Evolutionary conservation across 2,797 vertebrate genomes (phyloP).

Genomic region (Trachops cirrhosus): DNA sequence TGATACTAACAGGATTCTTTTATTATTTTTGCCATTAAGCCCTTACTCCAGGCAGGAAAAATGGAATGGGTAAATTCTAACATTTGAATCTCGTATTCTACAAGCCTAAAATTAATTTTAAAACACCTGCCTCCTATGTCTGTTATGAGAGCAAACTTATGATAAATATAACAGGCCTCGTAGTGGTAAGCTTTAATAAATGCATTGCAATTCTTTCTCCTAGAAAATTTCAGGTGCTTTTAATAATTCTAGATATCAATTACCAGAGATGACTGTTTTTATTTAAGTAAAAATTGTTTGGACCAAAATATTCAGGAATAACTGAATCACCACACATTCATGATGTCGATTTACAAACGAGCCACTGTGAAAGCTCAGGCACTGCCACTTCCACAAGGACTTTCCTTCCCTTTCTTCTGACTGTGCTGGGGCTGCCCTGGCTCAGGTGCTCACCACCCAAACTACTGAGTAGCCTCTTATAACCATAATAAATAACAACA

Average conservation of each 20-base stretch:
- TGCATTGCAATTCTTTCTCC: neutral
- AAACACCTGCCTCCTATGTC: neutral
- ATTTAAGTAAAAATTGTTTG: conserved; percentile 20
- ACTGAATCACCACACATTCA: neutral
- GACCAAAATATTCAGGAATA: conserved; percentile 1
- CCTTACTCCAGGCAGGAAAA: neutral
- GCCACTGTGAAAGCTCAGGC: neutral
- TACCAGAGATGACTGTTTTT: neutral
- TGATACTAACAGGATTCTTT: neutral
- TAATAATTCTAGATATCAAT: neutral
- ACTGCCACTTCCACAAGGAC: neutral
- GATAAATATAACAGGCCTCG: neutral
- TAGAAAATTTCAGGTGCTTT: neutral
- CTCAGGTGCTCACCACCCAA: neutral
- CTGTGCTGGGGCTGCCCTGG: neutral
- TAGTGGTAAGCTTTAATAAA: neutral
- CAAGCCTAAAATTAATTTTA: conserved; percentile 24
- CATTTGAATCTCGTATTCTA: neutral
- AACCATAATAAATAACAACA: neutral
- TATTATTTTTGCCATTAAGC: neutral
- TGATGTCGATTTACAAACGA: neutral
- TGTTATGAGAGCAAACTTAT: neutral
- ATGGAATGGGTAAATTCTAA: neutral
- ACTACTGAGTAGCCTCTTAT: neutral
- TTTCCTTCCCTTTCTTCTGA: neutral